These are phyloP conservation scores for Odontomyia ornata DNA, from an alignment of 2,888 invertebrate species.

Conservation along the genomic window DNA sequence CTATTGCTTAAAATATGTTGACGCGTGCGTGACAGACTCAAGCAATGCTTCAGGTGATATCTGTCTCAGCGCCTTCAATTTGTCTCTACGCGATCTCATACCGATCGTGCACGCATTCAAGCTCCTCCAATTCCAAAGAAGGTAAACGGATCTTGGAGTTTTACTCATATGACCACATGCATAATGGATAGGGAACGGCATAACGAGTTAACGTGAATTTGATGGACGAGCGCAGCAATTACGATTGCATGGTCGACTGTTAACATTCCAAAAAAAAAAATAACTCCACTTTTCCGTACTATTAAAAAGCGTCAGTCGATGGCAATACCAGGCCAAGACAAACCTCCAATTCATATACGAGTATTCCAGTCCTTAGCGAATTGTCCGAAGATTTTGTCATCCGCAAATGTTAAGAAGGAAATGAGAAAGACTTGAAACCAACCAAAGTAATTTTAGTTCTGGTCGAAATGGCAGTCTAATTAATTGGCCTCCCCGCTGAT, in stretches of 20 bases:
- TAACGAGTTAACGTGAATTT: slow-evolving; percentile 22
- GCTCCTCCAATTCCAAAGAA: slow-evolving; percentile 26
- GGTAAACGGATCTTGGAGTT: too few relatives aligned
- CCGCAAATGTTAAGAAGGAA: slow-evolving; percentile 21
- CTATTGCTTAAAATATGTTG: slow-evolving; percentile 42
- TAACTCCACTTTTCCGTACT: not conserved
- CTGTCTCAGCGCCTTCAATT: slow-evolving; percentile 15
- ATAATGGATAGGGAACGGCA: not conserved
- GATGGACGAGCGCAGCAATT: slow-evolving; percentile 44
- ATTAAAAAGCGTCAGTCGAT: not conserved
- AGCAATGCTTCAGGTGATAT: slow-evolving; percentile 48
- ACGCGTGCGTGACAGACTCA: slow-evolving; percentile 50
- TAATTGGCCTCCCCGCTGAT: slow-evolving; percentile 30
- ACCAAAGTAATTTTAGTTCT: slow-evolving; percentile 38
- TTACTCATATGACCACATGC: too few relatives aligned
- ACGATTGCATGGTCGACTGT: slow-evolving; percentile 31
- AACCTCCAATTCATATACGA: too few relatives aligned
- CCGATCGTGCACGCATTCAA: slow-evolving; percentile 32
- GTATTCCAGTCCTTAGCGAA: slow-evolving; percentile 20
- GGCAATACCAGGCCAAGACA: too few relatives aligned
- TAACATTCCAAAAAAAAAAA: not conserved
- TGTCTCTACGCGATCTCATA: slow-evolving; percentile 17
- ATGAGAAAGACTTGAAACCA: slow-evolving; percentile 25
- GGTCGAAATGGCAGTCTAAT: slow-evolving; percentile 41
- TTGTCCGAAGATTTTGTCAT: slow-evolving; percentile 38